Evolutionary conservation across 1,140 invertebrate genomes (phyloP), one percentile per base, ranked within the genome.

Genomic region (Limonius californicus): DNA sequence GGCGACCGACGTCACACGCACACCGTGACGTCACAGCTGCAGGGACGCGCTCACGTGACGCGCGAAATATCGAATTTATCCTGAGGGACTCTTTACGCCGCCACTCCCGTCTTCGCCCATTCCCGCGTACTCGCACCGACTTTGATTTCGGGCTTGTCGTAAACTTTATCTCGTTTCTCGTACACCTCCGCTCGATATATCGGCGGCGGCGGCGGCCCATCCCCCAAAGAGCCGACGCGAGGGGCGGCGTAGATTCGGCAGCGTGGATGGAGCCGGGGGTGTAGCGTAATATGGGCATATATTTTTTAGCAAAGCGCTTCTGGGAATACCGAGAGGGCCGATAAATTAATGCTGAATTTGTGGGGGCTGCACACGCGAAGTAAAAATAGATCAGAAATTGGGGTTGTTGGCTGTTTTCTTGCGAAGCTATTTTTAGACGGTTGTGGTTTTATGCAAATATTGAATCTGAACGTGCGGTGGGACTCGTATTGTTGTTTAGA

Each of bases 11-110:
- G n/a, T n/a, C n/a, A n/a, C n/a, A n/a, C n/a, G n/a, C n/a, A n/a
- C n/a, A n/a, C n/a, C n/a, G 45, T 61, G 59, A 61, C 59, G 50
- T 61, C 59, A 61, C 16, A 21, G 43, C 39, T 61, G 59, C 59
- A 61, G 59, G 54, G 59, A 11, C 19, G 20, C 50, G 45, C 50
- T 54, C 59, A 53, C 59, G 59, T 54, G 43, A 53, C 47, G 23
- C 58, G 32, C 43, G 15, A 45, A 50, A 50, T 59, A 59, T 59
- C 53, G 58, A 61, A 55, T 61, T 61, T 55, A 45, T 61, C 59
- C 59, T 61, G 30, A 47, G 59, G 59, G 59, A 61, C 32, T 61
- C 30, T 61, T 55, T 61, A 50, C 45, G 2, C 16, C n/a, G n/a
- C 42, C 42, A n/a, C 23, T 2, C 12, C n/a, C 42, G n/a, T 45